Base-by-base conservation (phyloP, 2,888 invertebrate genomes). In the Eristalis pertinax region DNA sequence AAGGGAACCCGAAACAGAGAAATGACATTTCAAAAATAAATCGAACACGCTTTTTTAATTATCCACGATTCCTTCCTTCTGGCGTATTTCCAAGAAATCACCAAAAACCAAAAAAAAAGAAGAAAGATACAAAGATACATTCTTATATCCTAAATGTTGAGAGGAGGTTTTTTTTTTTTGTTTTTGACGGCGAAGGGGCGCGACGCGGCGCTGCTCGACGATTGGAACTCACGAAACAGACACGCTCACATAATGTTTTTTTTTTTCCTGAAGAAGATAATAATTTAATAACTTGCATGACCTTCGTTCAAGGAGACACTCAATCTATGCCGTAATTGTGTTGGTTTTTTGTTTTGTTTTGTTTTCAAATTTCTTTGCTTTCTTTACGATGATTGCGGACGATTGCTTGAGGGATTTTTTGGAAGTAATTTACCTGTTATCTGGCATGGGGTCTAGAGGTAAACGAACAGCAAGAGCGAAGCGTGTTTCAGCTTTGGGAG, bases 241-340 rank as follows among this genome's bases (percentile, higher is more conserved):
- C 15, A 38, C 38, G 15, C 32, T 26, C 19, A n/a, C n/a, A 29
- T 72, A 41, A 22, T 50, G n/a, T n/a, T n/a, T n/a, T n/a, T n/a
- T n/a, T n/a, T n/a, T 26, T 67, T 60, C 43, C 8, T 60, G 56
- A 74, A 68, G 63, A 74, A 63, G 35, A 80, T 74, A 58, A 68
- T 69, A 75, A 81, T 80, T 73, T 68, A 63, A 74, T 80, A 80
- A 68, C 68, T 68, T 73, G 63, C 69, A 29, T 75, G 81, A 81
- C 81, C 81, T 81, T 81, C 63, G 63, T 10, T 69, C 56, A 81
- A 80, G 80, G 74, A 41, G 79, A 73, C 32, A 32, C 13, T 35
- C 43, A 22, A 68, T 79, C 67, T 68, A 29, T 19, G 56, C 22
- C 56, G 29, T 26, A 58, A 43, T 63, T 60, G 19, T 32, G 64